Conservation (phyloP, 2,797 vertebrate species). For the Parauchenoglanis punctatus region DNA sequence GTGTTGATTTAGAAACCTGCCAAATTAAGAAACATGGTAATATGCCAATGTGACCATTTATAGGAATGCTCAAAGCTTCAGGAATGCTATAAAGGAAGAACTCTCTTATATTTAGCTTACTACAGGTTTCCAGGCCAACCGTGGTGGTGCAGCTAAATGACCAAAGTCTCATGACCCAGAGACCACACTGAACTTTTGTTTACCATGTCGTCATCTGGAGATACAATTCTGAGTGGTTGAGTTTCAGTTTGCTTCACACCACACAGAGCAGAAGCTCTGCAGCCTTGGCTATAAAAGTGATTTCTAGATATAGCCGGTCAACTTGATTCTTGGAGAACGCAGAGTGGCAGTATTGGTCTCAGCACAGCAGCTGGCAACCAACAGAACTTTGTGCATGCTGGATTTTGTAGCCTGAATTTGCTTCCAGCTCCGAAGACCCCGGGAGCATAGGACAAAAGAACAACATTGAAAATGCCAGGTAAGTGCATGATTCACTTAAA, state of each 20-base stretch:
- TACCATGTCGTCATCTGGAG: background rate
- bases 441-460: background rate
- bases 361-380: background rate
- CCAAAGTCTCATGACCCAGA: slow-evolving; percentile 39
- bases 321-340: slow-evolving; percentile 17
- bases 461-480: slow-evolving; percentile 41
- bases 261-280: background rate
- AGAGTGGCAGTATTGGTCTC: background rate
- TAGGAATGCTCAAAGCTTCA: background rate
- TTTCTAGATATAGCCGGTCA: slow-evolving; percentile 20
- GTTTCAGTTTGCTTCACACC: slow-evolving; percentile 13
- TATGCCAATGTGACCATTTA: background rate
- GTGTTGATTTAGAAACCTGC: background rate
- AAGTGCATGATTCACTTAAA: background rate
- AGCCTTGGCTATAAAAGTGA: slow-evolving; percentile 4
- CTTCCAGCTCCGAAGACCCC: background rate
- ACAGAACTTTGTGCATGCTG: background rate
- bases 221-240: background rate
- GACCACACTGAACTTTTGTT: slow-evolving; percentile 23
- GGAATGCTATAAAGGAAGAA: background rate
- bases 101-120: background rate
- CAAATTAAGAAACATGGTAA: background rate
- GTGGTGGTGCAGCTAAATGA: slow-evolving; percentile 25
- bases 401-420: background rate
- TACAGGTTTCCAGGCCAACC: background rate